Base-by-base conservation (phyloP, 2,888 invertebrate genomes). In the Pachymerium ferrugineum region DNA sequence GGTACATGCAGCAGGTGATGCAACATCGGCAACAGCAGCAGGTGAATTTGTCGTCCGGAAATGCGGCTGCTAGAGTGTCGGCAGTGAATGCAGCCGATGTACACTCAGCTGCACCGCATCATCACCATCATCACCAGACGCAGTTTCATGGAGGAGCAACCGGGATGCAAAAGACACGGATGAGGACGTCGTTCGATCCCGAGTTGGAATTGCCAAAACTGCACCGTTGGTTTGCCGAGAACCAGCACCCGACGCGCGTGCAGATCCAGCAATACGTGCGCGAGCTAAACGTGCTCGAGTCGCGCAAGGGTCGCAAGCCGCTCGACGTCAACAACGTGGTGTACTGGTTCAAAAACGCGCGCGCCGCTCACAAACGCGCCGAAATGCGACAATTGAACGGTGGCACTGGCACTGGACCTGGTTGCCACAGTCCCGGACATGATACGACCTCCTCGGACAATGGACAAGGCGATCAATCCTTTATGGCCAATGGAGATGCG, bases 121-220 rank as follows among this genome's bases (percentile, higher is more conserved):
- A 62, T n/a, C 62, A 62, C n/a, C n/a, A n/a, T 5, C 38, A 69
- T 22, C 25, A 72, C 70, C 62, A 76, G 62, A 28, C 62, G 25
- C 62, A 62, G n/a, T 62, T 28, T 28, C 62, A 62, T 28, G 33
- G 74, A 74, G 47, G 62, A 38, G 71, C 73, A 73, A 68, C 73
- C 72, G 31, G 67, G 54, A 71, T 71, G 67, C 75, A 79, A 38
- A 80, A 81, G 74, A 81, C 83, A 3, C 88, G 97, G 79, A 95
- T 97, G 93, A 87, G 97, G 78, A 97, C 97, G 19, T 96, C 95
- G 80, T 97, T 97, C 80, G 97, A 97, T 83, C 96, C 97, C 0
- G 97, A 97, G 83, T 86, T 95, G 80, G 98, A 99, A 84, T 84
- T 99, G 76, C 97, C 98, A 0, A 93, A 96, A 80, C 85, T 99